Evolutionary conservation across 2,113 vertebrate genomes (phyloP), one percentile per base, ranked within the genome.

Genomic region (Burhinus oedicnemus): DNA sequence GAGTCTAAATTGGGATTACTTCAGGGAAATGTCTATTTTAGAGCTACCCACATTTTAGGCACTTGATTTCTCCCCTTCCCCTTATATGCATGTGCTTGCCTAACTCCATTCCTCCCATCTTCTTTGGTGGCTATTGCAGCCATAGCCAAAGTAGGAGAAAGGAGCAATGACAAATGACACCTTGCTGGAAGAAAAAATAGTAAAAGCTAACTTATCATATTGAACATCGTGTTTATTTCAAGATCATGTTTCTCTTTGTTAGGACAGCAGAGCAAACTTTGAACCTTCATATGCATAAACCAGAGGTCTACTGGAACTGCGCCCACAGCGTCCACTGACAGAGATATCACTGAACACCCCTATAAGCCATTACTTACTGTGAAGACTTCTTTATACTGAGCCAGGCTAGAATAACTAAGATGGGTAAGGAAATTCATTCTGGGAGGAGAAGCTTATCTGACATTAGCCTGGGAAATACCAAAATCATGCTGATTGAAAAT

Each of bases 261-360:
- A 52, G 47, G 55, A 84, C 11, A 57, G 45, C 23, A 87, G 32
- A 78, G 16, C 36, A 91, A 83, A 11, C 6, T 77, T 91, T 78
- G 29, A 75, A 32, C 19, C 8, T 71, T 86, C 40, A 40, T 15
- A 61, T 1, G 1, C 22, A 27, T n/a, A 83, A 70, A 76, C 7
- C 16, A 47, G 26, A 80, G 17, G 15, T 83, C 68, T 90, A 30
- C 64, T 65, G 58, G 49, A 89, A 82, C 38, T 32, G 27, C 2
- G 9, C n/a, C 54, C 26, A 44, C 19, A 72, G 16, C 0, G 0
- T n/a, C 21, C 30, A 44, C 57, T 57, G 22, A 66, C 38, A 74
- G 58, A 77, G n/a, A 64, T 32, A 51, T 40, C 23, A n/a, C 30
- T 45, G 36, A 83, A 32, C 38, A 22, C 12, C 49, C 29, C 51